Base-by-base conservation (phyloP, 53 echinoderm and acorn worm genomes). In the Echinarachnius parma region DNA sequence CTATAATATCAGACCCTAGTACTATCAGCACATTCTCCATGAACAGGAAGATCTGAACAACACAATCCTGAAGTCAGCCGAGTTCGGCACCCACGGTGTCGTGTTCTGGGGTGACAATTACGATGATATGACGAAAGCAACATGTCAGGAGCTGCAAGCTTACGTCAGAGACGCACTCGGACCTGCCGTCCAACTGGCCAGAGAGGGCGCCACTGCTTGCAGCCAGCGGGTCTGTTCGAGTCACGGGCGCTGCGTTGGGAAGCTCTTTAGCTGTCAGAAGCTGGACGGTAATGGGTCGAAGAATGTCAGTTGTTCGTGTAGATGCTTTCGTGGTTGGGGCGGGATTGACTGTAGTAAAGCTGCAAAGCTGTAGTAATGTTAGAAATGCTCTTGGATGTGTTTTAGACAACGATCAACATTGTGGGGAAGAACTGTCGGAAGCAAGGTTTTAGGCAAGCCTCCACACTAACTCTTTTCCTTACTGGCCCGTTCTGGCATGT, bases 101-200 rank as follows among this genome's bases (percentile, higher is more conserved):
- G 64, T 87, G 9, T 64, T 91, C 48, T 91, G 91, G 91, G 87
- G 91, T 8, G 91, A 91, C 45, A 27, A 77, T 54, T 57, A 77
- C 46, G 87, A 91, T 66, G 76, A 79, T 8, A 28, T 9, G 0
- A 77, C 53, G 15, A 11, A 25, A 4, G 49, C 69, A 62, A 24
- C 84, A 11, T 91, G 91, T 33, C 9, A 31, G 2, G 63, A 77
- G 22, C 53, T 91, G 30, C 60, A 64, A 25, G 33, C 29, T 4
- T 83, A 87, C 65, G 22, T 87, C 53, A 42, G 72, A 13, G 30
- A 53, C 2, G 75, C 80, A 2, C 76, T 87, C 15, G 91, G 91
- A 18, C 91, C 91, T 13, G 32, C 76, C 21, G 59, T 91, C 4
- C 65, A 28, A 2, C 19, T 65, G 27, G 80, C 74, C 0, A 75